These are phyloP conservation scores for Hippopotamyrus pictus DNA, from an alignment of 2,797 vertebrate species.

Conservation along the genomic window DNA sequence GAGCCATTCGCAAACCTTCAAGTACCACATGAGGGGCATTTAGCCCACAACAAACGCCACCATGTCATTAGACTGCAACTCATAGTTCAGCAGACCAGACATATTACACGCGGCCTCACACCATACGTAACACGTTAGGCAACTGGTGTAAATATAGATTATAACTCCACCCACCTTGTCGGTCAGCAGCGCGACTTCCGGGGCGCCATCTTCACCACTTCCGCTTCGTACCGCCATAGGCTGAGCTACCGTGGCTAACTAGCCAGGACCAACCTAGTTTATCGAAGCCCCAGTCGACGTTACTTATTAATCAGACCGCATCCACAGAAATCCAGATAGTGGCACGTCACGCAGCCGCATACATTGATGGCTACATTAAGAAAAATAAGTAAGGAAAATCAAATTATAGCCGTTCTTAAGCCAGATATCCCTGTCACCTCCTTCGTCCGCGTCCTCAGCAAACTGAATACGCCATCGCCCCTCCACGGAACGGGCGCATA, in stretches of 20 bases:
- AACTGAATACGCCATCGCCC: slow-evolving; percentile 41
- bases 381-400: neutral
- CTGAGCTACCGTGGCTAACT: slow-evolving; percentile 10
- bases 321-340: neutral
- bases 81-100: neutral
- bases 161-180: slow-evolving; percentile 37
- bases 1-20: neutral
- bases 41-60: neutral
- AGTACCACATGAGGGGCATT: neutral
- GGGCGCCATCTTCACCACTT: slow-evolving; percentile 32
- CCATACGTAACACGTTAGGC: neutral
- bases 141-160: slow-evolving; percentile 3
- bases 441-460: slow-evolving; percentile 29
- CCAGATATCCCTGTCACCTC: neutral
- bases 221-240: slow-evolving; percentile 21
- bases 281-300: neutral
- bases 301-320: neutral
- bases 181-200: slow-evolving; percentile 19
- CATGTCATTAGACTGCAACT: neutral
- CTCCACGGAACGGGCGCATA: slow-evolving; percentile 48
- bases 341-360: neutral
- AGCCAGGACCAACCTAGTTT: slow-evolving; percentile 16
- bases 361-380: neutral
- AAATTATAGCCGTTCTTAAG: neutral
- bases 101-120: neutral